These are phyloP conservation scores for Gopherus flavomarginatus DNA, from an alignment of 2,113 vertebrate genomes.

Conservation along the genomic window DNA sequence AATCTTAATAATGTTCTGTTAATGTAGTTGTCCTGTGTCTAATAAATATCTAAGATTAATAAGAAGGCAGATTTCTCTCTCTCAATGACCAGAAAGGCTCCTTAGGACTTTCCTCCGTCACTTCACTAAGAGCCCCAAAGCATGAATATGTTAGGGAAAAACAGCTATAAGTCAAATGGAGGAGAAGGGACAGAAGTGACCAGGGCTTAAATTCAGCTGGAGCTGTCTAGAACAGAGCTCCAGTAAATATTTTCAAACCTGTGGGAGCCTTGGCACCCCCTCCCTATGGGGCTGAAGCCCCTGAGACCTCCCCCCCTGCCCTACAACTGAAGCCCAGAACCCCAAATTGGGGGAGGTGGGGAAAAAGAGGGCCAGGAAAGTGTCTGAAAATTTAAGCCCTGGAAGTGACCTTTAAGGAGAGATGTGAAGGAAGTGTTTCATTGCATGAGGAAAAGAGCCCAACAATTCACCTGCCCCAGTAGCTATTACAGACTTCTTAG, in stretches of 20 bases:
- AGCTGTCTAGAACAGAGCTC: background rate
- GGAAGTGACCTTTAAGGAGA: background rate
- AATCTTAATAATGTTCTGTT: no score
- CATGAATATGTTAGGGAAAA: background rate
- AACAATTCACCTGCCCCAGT: background rate
- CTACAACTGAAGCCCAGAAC: no score
- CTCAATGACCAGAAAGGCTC: background rate
- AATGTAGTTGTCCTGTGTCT: no score
- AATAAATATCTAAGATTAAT: no score
- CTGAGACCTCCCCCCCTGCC: background rate
- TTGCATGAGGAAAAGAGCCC: background rate
- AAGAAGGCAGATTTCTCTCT: no score
- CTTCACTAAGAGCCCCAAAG: background rate
- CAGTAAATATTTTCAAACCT: background rate
- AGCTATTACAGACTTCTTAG: background rate
- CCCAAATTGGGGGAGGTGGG: background rate
- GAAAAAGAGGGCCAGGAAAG: rapidly evolving
- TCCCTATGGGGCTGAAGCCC: background rate
- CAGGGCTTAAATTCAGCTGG: background rate
- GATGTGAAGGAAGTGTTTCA: background rate
- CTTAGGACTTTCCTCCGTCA: background rate
- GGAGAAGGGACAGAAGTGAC: background rate
- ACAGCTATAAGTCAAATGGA: background rate
- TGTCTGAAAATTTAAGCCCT: no score
- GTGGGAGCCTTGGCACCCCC: background rate